Conservation (phyloP, 2,888 invertebrate genomes). For the Parasteatoda lunata region DNA sequence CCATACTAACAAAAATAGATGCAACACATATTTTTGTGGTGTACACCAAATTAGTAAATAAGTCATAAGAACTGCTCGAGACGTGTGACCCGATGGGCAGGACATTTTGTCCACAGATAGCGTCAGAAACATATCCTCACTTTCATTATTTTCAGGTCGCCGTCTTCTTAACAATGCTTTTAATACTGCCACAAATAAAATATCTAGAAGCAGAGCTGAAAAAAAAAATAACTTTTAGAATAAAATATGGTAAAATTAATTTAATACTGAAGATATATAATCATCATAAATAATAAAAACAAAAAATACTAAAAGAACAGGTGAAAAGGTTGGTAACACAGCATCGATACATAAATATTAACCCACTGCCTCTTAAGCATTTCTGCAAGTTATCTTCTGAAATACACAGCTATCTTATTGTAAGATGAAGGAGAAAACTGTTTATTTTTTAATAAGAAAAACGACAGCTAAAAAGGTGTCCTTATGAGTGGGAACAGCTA, state of each 20-base stretch:
- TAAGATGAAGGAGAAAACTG: too few relatives aligned
- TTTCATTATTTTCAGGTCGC: constrained; percentile 81
- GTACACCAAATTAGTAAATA: constrained; percentile 79
- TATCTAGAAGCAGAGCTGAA: constrained; percentile 87
- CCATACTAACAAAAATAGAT: constrained; percentile 84
- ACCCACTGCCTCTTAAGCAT: too few relatives aligned
- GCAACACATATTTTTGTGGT: constrained; percentile 75
- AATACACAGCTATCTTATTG: too few relatives aligned
- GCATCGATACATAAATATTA: too few relatives aligned
- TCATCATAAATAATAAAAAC: too few relatives aligned
- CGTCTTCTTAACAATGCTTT: constrained; percentile 86
- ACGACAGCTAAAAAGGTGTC: too few relatives aligned
- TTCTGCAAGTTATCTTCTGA: too few relatives aligned
- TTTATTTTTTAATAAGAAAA: too few relatives aligned
- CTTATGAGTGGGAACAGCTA: too few relatives aligned
- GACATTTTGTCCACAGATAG: constrained; percentile 90
- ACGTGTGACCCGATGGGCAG: constrained; percentile 96
- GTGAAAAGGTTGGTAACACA: too few relatives aligned
- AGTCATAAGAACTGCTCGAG: constrained; percentile 85
- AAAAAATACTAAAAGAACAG: too few relatives aligned
- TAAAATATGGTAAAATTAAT: background rate
- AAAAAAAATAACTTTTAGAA: constrained; percentile 72
- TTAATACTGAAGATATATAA: too few relatives aligned
- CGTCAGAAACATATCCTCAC: constrained; percentile 80
- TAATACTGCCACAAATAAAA: constrained; percentile 83